A percentile compares a stretch with the other conserved stretches of the same genome.
Conservation (phyloP, 2,113 vertebrate genomes). For the Daphoenositta chrysoptera region DNA sequence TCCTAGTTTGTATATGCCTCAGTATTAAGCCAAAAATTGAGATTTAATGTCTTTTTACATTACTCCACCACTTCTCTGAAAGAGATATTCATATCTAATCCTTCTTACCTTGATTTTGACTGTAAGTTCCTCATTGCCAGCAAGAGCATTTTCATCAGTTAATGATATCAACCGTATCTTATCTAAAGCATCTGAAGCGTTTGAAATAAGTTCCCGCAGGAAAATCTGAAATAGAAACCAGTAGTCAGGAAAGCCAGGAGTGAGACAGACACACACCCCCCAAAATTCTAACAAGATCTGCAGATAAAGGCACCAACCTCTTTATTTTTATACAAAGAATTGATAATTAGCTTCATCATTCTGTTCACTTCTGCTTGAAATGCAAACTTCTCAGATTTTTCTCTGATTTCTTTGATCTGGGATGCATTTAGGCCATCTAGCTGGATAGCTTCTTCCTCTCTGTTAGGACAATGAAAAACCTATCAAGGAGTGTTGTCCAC, state of each 20-base stretch:
- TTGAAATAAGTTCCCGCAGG: conserved; percentile 92
- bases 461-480: conserved; percentile 38
- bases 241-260: not conserved
- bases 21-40: not conserved
- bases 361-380: conserved; percentile 98
- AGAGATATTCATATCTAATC: not conserved
- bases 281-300: not conserved
- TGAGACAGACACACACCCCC: not conserved
- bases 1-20: not conserved
- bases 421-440: conserved; percentile 94
- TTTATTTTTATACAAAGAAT: conserved; percentile 98
- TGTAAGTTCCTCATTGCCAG: conserved; percentile 87
- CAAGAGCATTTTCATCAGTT: conserved; percentile 85
- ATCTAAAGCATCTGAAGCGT: conserved; percentile 91
- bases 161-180: conserved; percentile 90
- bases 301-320: conserved; percentile 78
- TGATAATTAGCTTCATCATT: conserved; percentile 99
- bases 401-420: conserved; percentile 95
- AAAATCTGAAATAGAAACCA: conserved; percentile 80
- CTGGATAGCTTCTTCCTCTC: conserved; percentile 97
- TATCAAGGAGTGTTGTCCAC: not conserved
- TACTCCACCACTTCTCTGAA: not conserved
- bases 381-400: conserved; percentile 94
- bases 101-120: conserved; percentile 90
- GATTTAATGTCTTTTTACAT: not conserved